Base-by-base conservation (phyloP, 2,113 vertebrate species). In the Sterna hirundo region DNA sequence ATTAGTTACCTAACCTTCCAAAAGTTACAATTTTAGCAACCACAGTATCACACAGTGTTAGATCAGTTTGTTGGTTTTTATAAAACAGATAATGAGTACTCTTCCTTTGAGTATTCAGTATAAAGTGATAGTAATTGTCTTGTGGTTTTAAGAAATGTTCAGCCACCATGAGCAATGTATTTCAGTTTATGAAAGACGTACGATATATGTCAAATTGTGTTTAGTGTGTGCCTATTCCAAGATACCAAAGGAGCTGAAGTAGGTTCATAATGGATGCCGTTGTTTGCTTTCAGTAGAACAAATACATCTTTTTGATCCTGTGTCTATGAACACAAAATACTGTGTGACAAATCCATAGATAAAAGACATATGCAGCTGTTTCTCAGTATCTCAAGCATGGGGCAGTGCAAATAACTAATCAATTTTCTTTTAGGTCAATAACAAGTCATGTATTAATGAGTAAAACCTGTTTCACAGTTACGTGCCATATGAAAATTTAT, bases 261-360 rank as follows among this genome's bases (percentile, higher is more conserved):
- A 91, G 91, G 47, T 77, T 91, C 91, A 60, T 98, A 98, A 98
- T 98, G 98, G 98, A 97, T 94, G 72, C 89, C 29, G 0, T 44
- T 98, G 97, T 98, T 98, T 98, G 97, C 94, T 97, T 91, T 97
- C 94, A 93, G 83, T 97, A 98, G 97, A 98, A 90, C 97, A 98
- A 98, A 98, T 86, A 98, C 21, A 2, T 64, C 87, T 96, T 82
- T 93, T 94, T 93, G 81, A 91, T 84, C 92, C 87, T 66, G 52
- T 61, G 32, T 80, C 80, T 91, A 88, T 69, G 94, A 90, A 90
- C 70, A 77, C 78, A 94, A 96, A 96, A 97, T 85, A 57, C 26
- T 64, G 54, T 91, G 95, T 90, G 94, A 97, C 96, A 96, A 90
- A 86, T 86, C 65, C 74, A 80, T 75, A 97, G 98, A 98, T 97